Evolutionary conservation across 2,113 vertebrate species (phyloP), one percentile per base, ranked within the genome.

Genomic region (Xyliphius kryptos): DNA sequence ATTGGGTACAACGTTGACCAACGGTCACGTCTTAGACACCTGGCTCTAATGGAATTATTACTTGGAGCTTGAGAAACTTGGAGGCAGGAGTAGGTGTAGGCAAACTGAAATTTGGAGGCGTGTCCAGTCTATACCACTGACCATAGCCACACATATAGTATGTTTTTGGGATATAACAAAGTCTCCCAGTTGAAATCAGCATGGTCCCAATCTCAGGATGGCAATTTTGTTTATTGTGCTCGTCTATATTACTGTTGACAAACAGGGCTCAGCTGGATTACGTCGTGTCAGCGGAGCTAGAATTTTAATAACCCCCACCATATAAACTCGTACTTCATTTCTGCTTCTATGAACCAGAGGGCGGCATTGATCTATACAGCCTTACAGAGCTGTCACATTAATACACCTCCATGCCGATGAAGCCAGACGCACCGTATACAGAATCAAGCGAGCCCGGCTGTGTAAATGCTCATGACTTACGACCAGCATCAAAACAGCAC

Each of bases 351-450:
- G 61, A 67, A 72, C 46, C 64, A 68, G 70, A 64, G 65, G 61
- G 55, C 55, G 64, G 65, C 58, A 68, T 56, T 68, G 65, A 72
- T 72, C n/a, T n/a, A n/a, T n/a, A n/a, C 65, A 68, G 32, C 49
- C 5, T 46, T 32, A 17, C 41, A n/a, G n/a, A n/a, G 44, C 57
- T 63, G 66, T 68, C 61, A 68, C 40, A 22, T 50, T 47, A 64
- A 53, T 22, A 44, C 26, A 50, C n/a, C 12, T 43, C n/a, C 26
- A 11, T 16, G 32, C 49, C 17, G 13, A 70, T 19, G 11, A 26
- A 61, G 38, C 37, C 49, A 54, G 56, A 21, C 13, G 41, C n/a
- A 47, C n/a, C 38, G 14, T 32, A 9, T 56, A 21, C 32, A 55
- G 10, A 20, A 55, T 14, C 26, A 65, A 56, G 26, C 22, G 16